Conservation (phyloP, 2,113 vertebrate genomes). For the Rhombomys opimus region DNA sequence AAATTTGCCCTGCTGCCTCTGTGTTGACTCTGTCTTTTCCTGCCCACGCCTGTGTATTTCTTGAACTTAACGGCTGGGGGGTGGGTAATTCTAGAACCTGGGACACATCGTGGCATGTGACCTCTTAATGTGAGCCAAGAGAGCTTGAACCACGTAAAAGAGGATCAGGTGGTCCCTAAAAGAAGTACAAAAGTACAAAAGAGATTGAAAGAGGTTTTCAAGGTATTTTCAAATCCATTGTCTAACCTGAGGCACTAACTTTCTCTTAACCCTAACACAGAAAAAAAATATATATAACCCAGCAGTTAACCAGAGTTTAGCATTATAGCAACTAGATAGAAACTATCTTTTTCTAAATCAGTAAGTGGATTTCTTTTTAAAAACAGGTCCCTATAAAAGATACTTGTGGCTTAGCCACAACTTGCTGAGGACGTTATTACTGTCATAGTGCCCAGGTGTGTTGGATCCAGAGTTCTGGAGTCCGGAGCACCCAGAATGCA, state of each 20-base stretch:
- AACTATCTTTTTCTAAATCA: background rate
- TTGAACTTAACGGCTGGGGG: background rate
- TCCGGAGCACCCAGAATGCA: slow-evolving; percentile 21
- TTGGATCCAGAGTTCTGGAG: slow-evolving; percentile 11
- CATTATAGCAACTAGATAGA: background rate
- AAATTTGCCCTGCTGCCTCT: background rate
- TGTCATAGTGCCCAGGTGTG: background rate
- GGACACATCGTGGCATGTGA: background rate
- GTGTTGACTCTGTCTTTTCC: background rate
- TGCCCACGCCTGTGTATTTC: background rate
- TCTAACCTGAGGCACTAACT: background rate
- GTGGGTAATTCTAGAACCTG: background rate
- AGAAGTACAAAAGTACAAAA: background rate
- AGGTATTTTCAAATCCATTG: slow-evolving; percentile 7
- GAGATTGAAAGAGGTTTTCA: background rate
- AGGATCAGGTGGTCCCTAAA: background rate
- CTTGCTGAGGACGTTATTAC: background rate
- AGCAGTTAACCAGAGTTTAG: background rate
- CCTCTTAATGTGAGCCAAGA: background rate
- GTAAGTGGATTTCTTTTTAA: slow-evolving; percentile 22
- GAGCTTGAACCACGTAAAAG: background rate
- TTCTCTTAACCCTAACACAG: background rate
- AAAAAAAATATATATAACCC: slow-evolving; percentile 5
- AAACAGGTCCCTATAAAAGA: background rate
- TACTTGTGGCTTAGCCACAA: background rate